Percentiles rank a stretch among this genome's conserved stretches.
These are phyloP conservation scores for Macrophya alboannulata DNA, from an alignment of 2,888 invertebrate species.

Conservation along the genomic window DNA sequence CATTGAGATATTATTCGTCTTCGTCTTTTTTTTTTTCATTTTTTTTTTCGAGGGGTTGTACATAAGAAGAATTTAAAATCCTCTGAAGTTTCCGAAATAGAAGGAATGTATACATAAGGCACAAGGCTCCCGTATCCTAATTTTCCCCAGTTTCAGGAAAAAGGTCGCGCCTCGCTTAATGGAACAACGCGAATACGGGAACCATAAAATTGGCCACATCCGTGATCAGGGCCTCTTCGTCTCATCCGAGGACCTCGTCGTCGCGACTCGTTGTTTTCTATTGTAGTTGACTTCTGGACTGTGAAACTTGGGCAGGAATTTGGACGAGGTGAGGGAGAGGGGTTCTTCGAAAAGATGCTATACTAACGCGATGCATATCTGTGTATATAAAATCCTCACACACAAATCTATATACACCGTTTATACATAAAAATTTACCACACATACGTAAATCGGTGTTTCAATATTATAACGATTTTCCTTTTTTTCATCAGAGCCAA, in stretches of 20 bases:
- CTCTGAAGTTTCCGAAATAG: background rate
- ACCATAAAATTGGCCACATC: slow-evolving; percentile 76
- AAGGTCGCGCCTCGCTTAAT: slow-evolving; percentile 15
- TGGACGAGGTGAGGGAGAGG: slow-evolving; percentile 65
- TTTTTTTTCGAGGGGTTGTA: background rate
- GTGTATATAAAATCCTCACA: background rate
- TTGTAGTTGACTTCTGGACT: slow-evolving; percentile 73
- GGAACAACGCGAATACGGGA: slow-evolving; percentile 62
- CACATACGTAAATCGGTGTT: background rate
- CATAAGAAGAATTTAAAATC: slow-evolving; percentile 14
- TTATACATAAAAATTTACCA: background rate
- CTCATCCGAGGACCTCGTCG: slow-evolving; percentile 56
- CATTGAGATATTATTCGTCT: too few relatives aligned
- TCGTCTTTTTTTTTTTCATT: background rate
- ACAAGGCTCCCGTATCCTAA: too few relatives aligned
- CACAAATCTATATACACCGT: background rate
- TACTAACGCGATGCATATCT: background rate
- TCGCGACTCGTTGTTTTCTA: slow-evolving; percentile 64
- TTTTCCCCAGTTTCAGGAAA: background rate
- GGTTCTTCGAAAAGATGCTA: slow-evolving; percentile 64
- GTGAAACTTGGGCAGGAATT: slow-evolving; percentile 74
- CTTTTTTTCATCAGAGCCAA: too few relatives aligned
- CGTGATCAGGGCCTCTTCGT: slow-evolving; percentile 69
- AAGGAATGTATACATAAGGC: too few relatives aligned
- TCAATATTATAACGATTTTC: background rate